Percentiles rank a stretch among this genome's conserved stretches.
Conservation (phyloP, 2,797 vertebrate genomes). For the Argentina silus region DNA sequence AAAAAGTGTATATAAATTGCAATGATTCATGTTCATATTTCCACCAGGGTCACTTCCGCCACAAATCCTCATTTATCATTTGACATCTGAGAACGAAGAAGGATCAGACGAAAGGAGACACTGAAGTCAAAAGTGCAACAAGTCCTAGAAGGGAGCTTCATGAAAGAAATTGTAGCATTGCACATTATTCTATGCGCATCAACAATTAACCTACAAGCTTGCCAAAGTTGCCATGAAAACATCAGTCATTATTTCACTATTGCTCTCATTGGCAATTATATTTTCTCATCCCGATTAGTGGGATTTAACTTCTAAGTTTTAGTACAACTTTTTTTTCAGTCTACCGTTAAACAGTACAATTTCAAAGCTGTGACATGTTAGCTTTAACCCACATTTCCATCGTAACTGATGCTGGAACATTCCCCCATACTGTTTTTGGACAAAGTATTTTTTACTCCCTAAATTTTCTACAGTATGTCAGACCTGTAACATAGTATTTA, state of each 20-base stretch:
- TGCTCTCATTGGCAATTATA: background rate
- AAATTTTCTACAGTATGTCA: conserved; percentile 66
- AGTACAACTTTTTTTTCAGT: conserved; percentile 6
- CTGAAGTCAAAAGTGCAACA: conserved; percentile 48
- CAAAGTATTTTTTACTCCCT: conserved; percentile 67
- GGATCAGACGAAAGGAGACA: conserved; percentile 25
- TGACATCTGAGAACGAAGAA: conserved; percentile 79
- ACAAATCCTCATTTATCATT: conserved; percentile 98
- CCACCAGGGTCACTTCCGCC: conserved; percentile 93
- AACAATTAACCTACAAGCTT: conserved; percentile 67
- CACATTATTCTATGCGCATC: conserved; percentile 76
- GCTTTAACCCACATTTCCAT: conserved; percentile 45
- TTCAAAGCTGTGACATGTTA: conserved; percentile 60
- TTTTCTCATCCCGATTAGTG: conserved; percentile 13
- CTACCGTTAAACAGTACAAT: conserved; percentile 40
- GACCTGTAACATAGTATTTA: conserved; percentile 41
- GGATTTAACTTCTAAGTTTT: conserved; percentile 15
- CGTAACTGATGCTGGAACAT: conserved; percentile 58
- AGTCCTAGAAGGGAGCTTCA: conserved; percentile 36
- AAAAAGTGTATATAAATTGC: background rate
- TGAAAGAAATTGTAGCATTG: conserved; percentile 62
- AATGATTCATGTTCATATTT: conserved; percentile 4
- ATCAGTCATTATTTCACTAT: conserved; percentile 45
- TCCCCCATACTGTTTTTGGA: conserved; percentile 55
- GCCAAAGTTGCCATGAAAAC: conserved; percentile 77